These are phyloP conservation scores for Ciconia stormi DNA, from an alignment of 2,113 vertebrate genomes.

Conservation along the genomic window DNA sequence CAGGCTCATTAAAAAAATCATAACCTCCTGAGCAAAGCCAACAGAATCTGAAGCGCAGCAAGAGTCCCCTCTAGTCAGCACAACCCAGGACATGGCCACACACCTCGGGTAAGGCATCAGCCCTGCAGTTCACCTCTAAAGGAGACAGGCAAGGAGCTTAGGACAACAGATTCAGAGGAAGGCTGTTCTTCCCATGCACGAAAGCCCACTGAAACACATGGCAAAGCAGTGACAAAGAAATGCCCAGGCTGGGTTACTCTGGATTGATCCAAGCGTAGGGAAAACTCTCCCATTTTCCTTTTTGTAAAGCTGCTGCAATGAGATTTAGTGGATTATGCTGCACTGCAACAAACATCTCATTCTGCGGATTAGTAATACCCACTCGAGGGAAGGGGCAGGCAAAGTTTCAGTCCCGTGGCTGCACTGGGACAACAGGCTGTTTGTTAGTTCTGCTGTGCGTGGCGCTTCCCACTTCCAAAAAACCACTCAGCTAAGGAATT, in stretches of 20 bases:
- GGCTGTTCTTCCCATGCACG: background rate
- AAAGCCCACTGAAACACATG: background rate
- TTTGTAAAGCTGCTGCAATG: background rate
- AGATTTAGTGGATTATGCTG: slow-evolving; percentile 28
- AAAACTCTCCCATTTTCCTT: background rate
- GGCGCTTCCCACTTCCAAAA: slow-evolving; percentile 47
- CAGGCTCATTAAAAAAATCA: background rate
- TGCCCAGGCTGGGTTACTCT: background rate
- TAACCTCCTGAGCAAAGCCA: background rate
- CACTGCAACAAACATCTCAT: background rate
- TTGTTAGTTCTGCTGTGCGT: background rate
- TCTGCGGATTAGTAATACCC: background rate
- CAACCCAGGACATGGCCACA: background rate
- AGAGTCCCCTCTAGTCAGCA: background rate
- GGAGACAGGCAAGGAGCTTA: background rate
- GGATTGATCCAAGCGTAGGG: fast-evolving
- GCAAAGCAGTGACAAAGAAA: background rate
- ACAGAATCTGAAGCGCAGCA: background rate
- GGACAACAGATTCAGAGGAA: background rate
- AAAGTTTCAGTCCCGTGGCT: background rate
- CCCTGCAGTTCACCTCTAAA: background rate
- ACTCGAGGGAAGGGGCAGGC: background rate
- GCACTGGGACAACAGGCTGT: background rate
- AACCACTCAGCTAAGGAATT: slow-evolving; percentile 56
- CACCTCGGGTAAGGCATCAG: background rate